Evolutionary conservation across 2,888 invertebrate genomes (phyloP).

Genomic region (Hirtodrosophila alboralis): DNA sequence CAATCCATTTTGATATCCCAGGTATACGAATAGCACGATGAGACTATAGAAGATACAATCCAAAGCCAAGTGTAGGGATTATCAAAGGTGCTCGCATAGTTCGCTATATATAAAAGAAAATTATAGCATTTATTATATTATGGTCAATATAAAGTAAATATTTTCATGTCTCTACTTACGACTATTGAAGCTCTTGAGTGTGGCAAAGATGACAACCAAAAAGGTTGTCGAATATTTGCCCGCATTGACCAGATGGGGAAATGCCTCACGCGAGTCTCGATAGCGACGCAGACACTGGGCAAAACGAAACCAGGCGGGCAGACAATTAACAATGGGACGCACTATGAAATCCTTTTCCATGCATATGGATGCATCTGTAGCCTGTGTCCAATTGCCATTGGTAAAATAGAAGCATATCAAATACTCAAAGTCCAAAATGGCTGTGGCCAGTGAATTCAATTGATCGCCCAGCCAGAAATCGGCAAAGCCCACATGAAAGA

Average conservation of each 20-base stretch:
- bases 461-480: conserved; percentile 99
- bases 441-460: conserved; percentile 95
- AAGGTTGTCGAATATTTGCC: conserved; percentile 99
- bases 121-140: too few species aligned
- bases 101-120: conserved; percentile 81
- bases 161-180: conserved; percentile 84
- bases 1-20: conserved; percentile 99
- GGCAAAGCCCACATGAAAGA: conserved; percentile 96
- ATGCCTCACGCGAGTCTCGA: conserved; percentile 95
- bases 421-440: conserved; percentile 97
- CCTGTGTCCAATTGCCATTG: conserved; percentile 89
- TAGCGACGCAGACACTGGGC: conserved; percentile 98
- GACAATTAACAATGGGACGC: conserved; percentile 93
- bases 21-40: conserved; percentile 96
- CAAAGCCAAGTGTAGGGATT: conserved; percentile 95
- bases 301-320: conserved; percentile 99
- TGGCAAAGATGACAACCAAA: conserved; percentile 94
- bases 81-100: conserved; percentile 87
- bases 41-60: conserved; percentile 93
- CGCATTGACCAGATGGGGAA: conserved; percentile 98
- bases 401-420: conserved; percentile 95
- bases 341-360: conserved; percentile 90
- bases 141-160: too few species aligned
- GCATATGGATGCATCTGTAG: conserved; percentile 87
- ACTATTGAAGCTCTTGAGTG: conserved; percentile 88